A percentile compares a stretch with the other conserved stretches of the same genome.
Conservation (phyloP, 1,140 invertebrate species). For the Microplitis demolitor region DNA sequence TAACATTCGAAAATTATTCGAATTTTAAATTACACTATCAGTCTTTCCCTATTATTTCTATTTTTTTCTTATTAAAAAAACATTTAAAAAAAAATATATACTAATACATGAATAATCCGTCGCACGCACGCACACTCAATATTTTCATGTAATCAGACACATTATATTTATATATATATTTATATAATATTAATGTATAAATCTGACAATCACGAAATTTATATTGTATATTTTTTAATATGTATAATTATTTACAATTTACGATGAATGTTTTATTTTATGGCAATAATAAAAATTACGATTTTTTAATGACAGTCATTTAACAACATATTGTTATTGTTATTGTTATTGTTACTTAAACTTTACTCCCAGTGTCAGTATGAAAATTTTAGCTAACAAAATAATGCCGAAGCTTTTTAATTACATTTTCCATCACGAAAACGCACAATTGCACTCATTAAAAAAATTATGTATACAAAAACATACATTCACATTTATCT, state of each 20-base stretch:
- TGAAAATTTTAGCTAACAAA: not conserved
- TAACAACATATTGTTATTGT: not conserved
- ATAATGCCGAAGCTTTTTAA: too few relatives aligned
- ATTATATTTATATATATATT: not conserved
- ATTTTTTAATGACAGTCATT: not conserved
- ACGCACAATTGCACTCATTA: too few relatives aligned
- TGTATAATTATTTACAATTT: slow-evolving; percentile 33
- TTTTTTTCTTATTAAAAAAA: not conserved
- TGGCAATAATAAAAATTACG: slow-evolving; percentile 12
- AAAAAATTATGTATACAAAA: too few relatives aligned
- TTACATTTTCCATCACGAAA: too few relatives aligned
- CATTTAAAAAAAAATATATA: slow-evolving; percentile 2
- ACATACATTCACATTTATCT: too few relatives aligned
- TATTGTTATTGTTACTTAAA: not conserved
- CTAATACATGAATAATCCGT: slow-evolving; percentile 15
- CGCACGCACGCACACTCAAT: slow-evolving; percentile 16
- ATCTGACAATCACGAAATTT: slow-evolving; percentile 21
- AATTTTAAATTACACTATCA: slow-evolving; percentile 10
- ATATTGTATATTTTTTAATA: slow-evolving; percentile 29
- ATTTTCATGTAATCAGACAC: slow-evolving; percentile 4
- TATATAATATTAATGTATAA: slow-evolving; percentile 17
- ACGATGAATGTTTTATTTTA: slow-evolving; percentile 6
- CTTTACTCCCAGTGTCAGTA: not conserved
- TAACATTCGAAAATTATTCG: not conserved
- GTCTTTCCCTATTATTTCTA: slow-evolving; percentile 12